Base-by-base conservation (phyloP, 2,113 vertebrate genomes). In the Tretioscincus oriximinensis region DNA sequence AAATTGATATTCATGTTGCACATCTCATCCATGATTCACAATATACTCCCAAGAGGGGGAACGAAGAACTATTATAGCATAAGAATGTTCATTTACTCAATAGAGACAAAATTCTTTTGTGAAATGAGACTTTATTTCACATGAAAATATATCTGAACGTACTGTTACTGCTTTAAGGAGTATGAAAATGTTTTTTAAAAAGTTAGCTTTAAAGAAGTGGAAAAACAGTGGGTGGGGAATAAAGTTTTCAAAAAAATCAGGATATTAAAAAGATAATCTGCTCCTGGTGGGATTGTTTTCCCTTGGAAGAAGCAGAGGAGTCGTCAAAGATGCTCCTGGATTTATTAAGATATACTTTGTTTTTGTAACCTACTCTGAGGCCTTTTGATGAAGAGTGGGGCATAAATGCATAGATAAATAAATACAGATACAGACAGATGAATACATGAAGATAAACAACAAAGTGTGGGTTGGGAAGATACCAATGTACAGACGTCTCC, bases 21-120 rank as follows among this genome's bases (percentile, higher is more conserved):
- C 60, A 61, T 51, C 54, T 61, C 64, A 81, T 76, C 73, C 68
- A 31, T 76, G 65, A 82, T 76, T 82, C 66, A 70, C 70, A 41
- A 45, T 70, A 29, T 76, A 70, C 65, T 82, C 41, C 65, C 80
- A 82, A 70, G 74, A 58, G 65, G 70, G 66, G 63, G 49, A 66
- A 76, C 69, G 66, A 76, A 51, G 73, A 82, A 54, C n/a, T 73
- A 61, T 70, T 70, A 41, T 47, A 68, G 49, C 68, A 60, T 81
- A 75, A 69, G n/a, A 82, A 82, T 49, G 29, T 20, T 70, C 45
- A 2, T 82, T 82, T 41, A 26, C 14, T 65, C 60, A 80, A 73
- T 28, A 75, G 76, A 31, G 26, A 28, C 41, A 4, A 61, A 41
- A 54, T 41, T 26, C 24, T 69, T 73, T 28, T 73, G 28, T 73